Percentiles rank a stretch among this genome's conserved stretches.
phyloP scores from a whole-genome alignment of 1,140 invertebrate genomes.

The Microvelia longipes region DNA sequence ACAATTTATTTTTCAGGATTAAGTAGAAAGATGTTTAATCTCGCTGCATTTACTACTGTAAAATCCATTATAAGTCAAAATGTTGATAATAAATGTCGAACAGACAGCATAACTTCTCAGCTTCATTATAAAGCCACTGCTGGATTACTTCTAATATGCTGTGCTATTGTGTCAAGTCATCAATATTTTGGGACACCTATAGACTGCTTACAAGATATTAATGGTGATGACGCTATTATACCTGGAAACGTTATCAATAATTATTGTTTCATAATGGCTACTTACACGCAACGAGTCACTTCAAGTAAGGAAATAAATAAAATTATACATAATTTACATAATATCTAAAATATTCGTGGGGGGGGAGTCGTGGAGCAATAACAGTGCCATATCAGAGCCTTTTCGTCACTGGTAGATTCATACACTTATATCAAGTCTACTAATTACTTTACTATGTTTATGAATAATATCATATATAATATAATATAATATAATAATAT shows the following conservation, averaged over 20 bases:
- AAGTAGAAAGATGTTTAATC: neutral
- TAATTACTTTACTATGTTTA: too few species aligned
- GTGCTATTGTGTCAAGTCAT: conserved; percentile 75
- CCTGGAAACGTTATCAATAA: conserved; percentile 43
- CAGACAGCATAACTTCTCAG: conserved; percentile 86
- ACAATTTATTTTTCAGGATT: too few species aligned
- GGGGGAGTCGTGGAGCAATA: too few species aligned
- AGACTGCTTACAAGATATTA: conserved; percentile 60
- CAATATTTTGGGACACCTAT: conserved; percentile 91
- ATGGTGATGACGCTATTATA: conserved; percentile 9
- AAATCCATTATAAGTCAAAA: neutral
- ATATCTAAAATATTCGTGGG: too few species aligned
- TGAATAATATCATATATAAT: too few species aligned
- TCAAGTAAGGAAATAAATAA: neutral
- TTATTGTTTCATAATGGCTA: conserved; percentile 62
- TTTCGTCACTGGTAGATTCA: too few species aligned
- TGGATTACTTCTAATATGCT: conserved; percentile 75
- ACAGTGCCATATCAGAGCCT: too few species aligned
- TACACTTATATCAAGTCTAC: too few species aligned
- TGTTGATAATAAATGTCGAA: conserved; percentile 27
- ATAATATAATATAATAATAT: too few species aligned
- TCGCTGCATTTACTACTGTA: neutral
- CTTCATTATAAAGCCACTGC: conserved; percentile 89
- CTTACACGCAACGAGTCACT: conserved; percentile 35
- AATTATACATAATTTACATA: too few species aligned